phyloP scores from a whole-genome alignment of 2,113 vertebrate genomes.

The Clarias magur region DNA sequence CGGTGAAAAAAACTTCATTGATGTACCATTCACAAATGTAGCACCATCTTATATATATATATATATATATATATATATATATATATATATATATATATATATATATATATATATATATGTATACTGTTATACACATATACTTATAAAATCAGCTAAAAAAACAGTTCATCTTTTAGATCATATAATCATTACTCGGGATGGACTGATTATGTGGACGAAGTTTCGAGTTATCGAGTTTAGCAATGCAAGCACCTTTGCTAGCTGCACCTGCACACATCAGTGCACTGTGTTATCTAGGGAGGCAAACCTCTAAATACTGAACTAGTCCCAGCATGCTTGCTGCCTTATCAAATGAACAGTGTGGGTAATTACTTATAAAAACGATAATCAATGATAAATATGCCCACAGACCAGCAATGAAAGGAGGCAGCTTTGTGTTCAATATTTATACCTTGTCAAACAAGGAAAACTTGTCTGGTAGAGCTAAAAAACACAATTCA shows the following conservation, averaged over 20 bases:
- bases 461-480: background rate
- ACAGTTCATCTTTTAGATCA: background rate
- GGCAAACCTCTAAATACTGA: constrained; percentile 28
- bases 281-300: constrained; percentile 39
- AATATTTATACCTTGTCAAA: background rate
- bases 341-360: constrained; percentile 17
- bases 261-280: constrained; percentile 29
- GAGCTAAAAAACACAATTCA: background rate
- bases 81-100: no score
- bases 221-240: background rate
- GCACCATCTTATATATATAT: no score
- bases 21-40: no score
- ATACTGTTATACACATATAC: background rate
- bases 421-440: background rate
- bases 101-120: no score
- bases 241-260: background rate
- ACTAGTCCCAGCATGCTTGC: constrained; percentile 45
- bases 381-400: constrained; percentile 5
- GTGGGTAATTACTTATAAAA: constrained; percentile 14
- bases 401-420: background rate
- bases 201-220: background rate
- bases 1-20: no score
- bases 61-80: no score
- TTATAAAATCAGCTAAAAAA: background rate
- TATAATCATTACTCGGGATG: background rate